These are phyloP conservation scores for Cranoglanis bouderius DNA, from an alignment of 2,113 vertebrate genomes.

Conservation along the genomic window DNA sequence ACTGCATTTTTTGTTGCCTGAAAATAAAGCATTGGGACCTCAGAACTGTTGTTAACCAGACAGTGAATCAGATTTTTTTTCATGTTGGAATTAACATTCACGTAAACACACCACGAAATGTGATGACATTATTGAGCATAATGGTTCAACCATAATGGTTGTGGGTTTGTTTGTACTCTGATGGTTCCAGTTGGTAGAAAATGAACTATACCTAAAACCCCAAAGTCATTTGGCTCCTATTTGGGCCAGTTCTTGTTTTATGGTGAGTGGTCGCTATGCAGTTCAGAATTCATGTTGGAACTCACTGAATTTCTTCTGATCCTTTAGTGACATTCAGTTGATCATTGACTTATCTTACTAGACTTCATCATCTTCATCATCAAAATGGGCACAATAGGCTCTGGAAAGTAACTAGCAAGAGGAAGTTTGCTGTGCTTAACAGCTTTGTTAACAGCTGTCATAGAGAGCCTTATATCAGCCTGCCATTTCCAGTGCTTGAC, in stretches of 20 bases:
- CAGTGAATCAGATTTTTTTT: background rate
- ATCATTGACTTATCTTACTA: background rate
- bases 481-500: background rate
- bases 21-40: background rate
- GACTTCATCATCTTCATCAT: background rate
- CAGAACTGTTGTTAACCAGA: background rate
- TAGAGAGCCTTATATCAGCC: slow-evolving; percentile 20
- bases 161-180: background rate
- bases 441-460: slow-evolving; percentile 15
- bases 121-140: background rate
- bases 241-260: background rate
- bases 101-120: background rate
- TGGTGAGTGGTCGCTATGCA: background rate
- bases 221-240: background rate
- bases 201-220: background rate
- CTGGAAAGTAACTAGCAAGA: background rate
- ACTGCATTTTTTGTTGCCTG: background rate
- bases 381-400: background rate
- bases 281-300: background rate
- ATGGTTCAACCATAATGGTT: background rate
- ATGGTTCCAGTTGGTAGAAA: background rate
- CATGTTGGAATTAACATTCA: background rate
- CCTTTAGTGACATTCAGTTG: background rate
- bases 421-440: slow-evolving; percentile 22
- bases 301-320: background rate